Conservation (phyloP, 1,140 invertebrate species). For the Eriocheir sinensis region DNA sequence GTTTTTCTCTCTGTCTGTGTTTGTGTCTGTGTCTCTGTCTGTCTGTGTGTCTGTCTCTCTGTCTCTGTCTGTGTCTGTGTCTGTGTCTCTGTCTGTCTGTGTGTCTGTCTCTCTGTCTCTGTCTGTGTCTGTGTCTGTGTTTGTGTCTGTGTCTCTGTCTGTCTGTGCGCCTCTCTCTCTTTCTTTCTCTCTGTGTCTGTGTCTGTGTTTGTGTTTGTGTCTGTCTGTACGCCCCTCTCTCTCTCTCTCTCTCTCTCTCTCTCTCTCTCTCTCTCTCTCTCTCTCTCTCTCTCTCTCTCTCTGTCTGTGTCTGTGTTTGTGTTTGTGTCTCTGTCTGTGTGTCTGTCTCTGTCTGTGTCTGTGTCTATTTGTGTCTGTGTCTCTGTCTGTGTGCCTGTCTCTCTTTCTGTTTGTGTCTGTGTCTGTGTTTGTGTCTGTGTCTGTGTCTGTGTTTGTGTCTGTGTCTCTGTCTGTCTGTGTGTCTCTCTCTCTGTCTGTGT, state of each 20-base stretch:
- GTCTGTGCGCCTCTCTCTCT: neutral
- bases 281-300: too few species aligned
- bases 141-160: neutral
- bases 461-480: neutral
- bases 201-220: neutral
- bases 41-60: neutral
- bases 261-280: neutral
- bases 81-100: neutral
- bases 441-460: neutral
- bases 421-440: too few species aligned
- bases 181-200: neutral
- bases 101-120: neutral
- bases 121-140: neutral
- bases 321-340: too few species aligned
- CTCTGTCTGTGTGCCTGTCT: too few species aligned
- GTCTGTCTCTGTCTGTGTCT: too few species aligned
- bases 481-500: neutral
- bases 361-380: too few species aligned
- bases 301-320: too few species aligned
- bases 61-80: neutral
- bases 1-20: neutral
- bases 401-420: too few species aligned
- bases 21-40: neutral
- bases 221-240: too few species aligned
- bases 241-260: neutral